Base-by-base conservation (phyloP, 2,888 invertebrate genomes). In the Apotomis betuletana region DNA sequence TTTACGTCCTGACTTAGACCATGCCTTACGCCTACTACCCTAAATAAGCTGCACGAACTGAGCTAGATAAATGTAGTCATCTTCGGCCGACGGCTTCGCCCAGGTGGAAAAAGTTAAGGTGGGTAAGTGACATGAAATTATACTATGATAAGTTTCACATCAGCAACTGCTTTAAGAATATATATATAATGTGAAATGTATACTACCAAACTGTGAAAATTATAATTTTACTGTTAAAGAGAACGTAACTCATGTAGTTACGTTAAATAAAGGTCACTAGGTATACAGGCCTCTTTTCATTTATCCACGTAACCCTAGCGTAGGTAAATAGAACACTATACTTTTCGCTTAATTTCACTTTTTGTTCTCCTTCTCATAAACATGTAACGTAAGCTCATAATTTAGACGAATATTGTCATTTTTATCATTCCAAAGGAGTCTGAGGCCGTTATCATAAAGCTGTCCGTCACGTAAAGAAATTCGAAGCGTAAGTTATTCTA, bases 401-500 rank as follows among this genome's bases (percentile, higher is more conserved):
- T 27, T 54, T 60, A 8, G 9, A 12, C 6, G 6, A 41, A 41
- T 41, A 6, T 41, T 5, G 41, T 44, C 60, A 12, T 65, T 70
- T 49, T 60, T 57, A 60, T 55, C 41, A 67, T 61, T 60, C 27
- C 27, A 64, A 60, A 70, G 55, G 27, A 65, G 10, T 57, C 51
- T 67, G 36, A 54, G 15, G 55, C 12, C 27, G 41, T 67, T 57
- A 62, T 55, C 62, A 72, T 71, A 73, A 69, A 70, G 62, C 72
- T 74, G 67, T 72, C 74, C 76, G 74, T 76, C 76, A 78, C 78
- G 78, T 73, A 79, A 74, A 75, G 74, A 76, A 77, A 77, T 74
- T 72, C 58, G 68, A 63, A 83, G 84, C 83, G 84, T 87, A 87
- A 88, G 82, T 88, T 87, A 84, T 85, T 85, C 84, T 83, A 86